Evolutionary conservation across 2,888 invertebrate species (phyloP).

Genomic region (Lypha dubia): DNA sequence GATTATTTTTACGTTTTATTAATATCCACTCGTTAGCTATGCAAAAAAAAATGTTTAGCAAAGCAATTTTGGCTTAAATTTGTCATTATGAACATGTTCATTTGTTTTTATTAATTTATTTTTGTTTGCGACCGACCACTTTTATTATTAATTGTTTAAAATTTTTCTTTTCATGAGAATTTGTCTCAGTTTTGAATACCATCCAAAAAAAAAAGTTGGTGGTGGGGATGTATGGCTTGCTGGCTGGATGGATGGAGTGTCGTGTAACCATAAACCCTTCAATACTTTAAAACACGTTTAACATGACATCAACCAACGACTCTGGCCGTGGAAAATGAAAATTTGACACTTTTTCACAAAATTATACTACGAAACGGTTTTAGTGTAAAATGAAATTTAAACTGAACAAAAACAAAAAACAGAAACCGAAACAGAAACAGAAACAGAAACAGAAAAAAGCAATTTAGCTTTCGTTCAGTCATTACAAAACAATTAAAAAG

Average conservation of each 20-base stretch:
- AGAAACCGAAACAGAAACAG: too few species aligned
- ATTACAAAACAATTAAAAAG: conserved; percentile 69
- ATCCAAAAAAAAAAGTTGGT: neutral
- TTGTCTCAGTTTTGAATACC: conserved; percentile 42
- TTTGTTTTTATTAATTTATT: conserved; percentile 11
- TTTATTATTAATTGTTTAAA: conserved; percentile 61
- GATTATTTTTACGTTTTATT: conserved; percentile 35
- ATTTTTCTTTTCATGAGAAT: conserved; percentile 62
- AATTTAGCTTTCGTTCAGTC: conserved; percentile 50
- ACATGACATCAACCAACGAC: conserved; percentile 45
- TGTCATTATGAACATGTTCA: conserved; percentile 37
- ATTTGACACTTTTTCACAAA: conserved; percentile 70
- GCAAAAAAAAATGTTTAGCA: conserved; percentile 49
- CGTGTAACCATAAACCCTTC: conserved; percentile 66
- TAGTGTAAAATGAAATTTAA: conserved; percentile 18
- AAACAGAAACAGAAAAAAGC: too few species aligned
- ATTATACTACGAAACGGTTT: conserved; percentile 5
- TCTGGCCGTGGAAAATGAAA: conserved; percentile 66
- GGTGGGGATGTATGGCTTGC: too few species aligned
- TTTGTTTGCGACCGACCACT: neutral
- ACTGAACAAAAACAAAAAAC: conserved; percentile 23
- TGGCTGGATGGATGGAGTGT: conserved; percentile 26
- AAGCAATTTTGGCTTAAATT: conserved; percentile 54
- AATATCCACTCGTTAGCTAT: conserved; percentile 1
- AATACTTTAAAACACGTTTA: conserved; percentile 68